A percentile compares a stretch with the other conserved stretches of the same genome.
Evolutionary conservation across 2,888 invertebrate genomes (phyloP).

Genomic region (Hipparchia sbordonii): DNA sequence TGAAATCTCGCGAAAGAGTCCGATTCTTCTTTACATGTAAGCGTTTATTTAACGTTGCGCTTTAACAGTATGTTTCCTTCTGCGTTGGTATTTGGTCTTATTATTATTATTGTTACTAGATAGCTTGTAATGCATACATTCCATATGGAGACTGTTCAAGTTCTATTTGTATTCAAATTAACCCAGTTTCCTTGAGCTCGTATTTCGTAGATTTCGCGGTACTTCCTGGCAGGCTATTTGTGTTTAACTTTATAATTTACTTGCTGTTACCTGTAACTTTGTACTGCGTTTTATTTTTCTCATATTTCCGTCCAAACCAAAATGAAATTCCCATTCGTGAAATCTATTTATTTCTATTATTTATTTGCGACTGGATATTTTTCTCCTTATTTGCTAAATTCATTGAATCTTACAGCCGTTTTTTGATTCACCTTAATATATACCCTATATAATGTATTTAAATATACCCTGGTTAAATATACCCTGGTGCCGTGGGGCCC

Average conservation of each 20-base stretch:
- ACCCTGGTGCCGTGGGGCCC: too few relatives aligned
- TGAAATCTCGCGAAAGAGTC: too few relatives aligned
- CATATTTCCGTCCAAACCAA: not conserved
- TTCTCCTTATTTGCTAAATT: not conserved
- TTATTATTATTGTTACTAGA: conserved; percentile 1
- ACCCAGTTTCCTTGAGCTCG: conserved; percentile 4
- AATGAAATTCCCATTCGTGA: not conserved
- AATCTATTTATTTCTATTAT: not conserved
- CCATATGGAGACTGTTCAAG: not conserved
- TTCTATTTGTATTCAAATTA: conserved; percentile 14
- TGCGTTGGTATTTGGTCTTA: not conserved
- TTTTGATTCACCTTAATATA: too few relatives aligned
- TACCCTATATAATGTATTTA: too few relatives aligned
- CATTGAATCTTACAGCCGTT: too few relatives aligned
- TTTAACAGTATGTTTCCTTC: not conserved
- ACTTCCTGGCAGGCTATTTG: conserved; percentile 10
- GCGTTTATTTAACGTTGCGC: not conserved
- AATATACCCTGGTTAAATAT: too few relatives aligned
- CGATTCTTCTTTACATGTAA: not conserved
- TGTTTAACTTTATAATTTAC: conserved; percentile 10
- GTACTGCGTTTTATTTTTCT: not conserved
- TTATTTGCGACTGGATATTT: not conserved
- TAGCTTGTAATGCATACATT: conserved; percentile 3
- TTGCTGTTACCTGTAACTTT: not conserved
- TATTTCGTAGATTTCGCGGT: conserved; percentile 11